These are phyloP conservation scores for Ophioninae sp. DNA, from an alignment of 2,888 invertebrate genomes.

Conservation along the genomic window DNA sequence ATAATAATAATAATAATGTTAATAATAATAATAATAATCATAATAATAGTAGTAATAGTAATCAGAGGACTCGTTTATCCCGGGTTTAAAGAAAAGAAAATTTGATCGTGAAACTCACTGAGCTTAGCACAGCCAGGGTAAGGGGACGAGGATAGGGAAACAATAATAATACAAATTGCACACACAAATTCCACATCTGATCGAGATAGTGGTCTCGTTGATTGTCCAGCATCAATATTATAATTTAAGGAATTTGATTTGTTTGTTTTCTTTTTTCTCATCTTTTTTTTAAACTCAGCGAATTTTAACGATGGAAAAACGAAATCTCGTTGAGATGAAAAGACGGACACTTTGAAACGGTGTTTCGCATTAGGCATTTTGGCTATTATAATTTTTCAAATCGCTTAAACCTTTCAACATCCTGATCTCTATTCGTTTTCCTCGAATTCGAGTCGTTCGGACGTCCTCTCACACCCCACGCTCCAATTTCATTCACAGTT, in stretches of 20 bases:
- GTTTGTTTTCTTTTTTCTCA: neutral
- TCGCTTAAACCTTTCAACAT: neutral
- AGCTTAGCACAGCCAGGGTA: slow-evolving; percentile 57
- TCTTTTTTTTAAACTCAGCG: slow-evolving; percentile 1
- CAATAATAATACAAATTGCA: slow-evolving; percentile 62
- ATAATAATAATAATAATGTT: slow-evolving; percentile 16
- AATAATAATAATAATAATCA: slow-evolving; percentile 31
- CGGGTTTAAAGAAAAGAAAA: slow-evolving; percentile 31
- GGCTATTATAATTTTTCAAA: slow-evolving; percentile 2
- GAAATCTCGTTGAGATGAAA: slow-evolving; percentile 16
- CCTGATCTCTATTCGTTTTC: neutral
- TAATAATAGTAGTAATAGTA: slow-evolving; percentile 14
- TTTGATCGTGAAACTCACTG: slow-evolving; percentile 49
- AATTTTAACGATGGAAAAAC: neutral
- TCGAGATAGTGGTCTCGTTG: slow-evolving; percentile 29
- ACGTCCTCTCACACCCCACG: neutral
- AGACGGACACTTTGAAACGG: slow-evolving; percentile 9
- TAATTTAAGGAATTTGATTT: slow-evolving; percentile 11
- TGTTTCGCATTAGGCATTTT: slow-evolving; percentile 51
- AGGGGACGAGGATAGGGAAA: slow-evolving; percentile 19
- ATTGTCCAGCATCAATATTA: slow-evolving; percentile 25
- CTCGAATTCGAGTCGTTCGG: neutral
- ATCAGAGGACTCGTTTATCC: slow-evolving; percentile 23
- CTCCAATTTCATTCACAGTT: neutral
- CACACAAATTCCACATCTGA: slow-evolving; percentile 38